These are phyloP conservation scores for Troides oblongomaculatus DNA, from an alignment of 2,888 invertebrate genomes.

Conservation along the genomic window DNA sequence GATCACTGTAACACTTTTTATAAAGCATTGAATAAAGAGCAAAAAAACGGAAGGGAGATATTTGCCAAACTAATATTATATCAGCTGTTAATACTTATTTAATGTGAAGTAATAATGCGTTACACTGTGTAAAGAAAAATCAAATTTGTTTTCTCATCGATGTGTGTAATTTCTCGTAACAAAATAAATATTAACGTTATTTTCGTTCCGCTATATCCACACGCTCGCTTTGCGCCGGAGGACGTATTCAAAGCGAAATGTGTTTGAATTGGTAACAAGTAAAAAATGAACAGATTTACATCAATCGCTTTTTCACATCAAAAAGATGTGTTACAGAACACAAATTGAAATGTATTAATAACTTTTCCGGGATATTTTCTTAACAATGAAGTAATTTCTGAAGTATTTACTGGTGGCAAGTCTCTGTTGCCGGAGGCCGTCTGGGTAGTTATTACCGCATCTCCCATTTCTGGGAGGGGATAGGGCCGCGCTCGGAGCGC, in stretches of 20 bases:
- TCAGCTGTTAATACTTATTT: too few relatives aligned
- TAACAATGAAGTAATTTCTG: too few relatives aligned
- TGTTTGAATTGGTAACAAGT: constrained; percentile 3
- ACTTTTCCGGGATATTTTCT: too few relatives aligned
- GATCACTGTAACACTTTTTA: too few relatives aligned
- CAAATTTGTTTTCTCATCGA: background rate
- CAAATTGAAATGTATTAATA: background rate
- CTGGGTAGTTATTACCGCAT: too few relatives aligned
- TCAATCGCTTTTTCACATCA: constrained; percentile 2
- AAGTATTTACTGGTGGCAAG: too few relatives aligned
- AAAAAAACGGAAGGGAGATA: too few relatives aligned
- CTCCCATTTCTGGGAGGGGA: too few relatives aligned
- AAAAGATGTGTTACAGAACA: background rate
- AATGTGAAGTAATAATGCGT: background rate
- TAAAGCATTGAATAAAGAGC: too few relatives aligned
- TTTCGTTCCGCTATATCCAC: background rate
- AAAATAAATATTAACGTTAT: constrained; percentile 11
- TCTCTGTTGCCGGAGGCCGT: too few relatives aligned
- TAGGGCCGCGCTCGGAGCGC: too few relatives aligned
- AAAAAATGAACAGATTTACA: background rate
- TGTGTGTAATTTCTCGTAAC: constrained; percentile 62
- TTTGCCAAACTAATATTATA: too few relatives aligned
- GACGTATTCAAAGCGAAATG: constrained; percentile 7
- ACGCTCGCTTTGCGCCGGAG: constrained; percentile 4
- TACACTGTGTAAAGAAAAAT: background rate